phyloP scores from a whole-genome alignment of 2,888 invertebrate genomes.

The Sericinus montela region DNA sequence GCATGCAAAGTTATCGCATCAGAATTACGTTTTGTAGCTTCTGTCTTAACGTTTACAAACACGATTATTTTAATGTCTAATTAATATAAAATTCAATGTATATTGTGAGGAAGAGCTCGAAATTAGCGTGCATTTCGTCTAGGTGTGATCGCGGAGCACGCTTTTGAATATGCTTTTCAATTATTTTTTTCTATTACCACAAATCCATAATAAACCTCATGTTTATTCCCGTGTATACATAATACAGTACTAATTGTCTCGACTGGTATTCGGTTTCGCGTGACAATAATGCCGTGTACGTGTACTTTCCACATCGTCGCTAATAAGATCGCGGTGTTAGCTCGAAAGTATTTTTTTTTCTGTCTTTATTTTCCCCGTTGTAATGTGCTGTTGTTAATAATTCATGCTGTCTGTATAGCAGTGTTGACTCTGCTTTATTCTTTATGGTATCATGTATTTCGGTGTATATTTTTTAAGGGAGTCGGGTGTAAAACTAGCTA shows the following conservation, averaged over 20 bases:
- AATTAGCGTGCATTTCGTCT: background rate
- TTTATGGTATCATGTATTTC: background rate
- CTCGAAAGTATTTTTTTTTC: conserved; percentile 66
- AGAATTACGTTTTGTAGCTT: too few species aligned
- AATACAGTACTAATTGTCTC: conserved; percentile 42
- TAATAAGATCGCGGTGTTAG: conserved; percentile 42
- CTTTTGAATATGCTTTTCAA: background rate
- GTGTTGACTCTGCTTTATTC: conserved; percentile 8
- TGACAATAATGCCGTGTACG: conserved; percentile 36
- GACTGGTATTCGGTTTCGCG: conserved; percentile 47
- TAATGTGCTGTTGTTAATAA: conserved; percentile 38
- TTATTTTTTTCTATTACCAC: background rate
- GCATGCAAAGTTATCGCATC: too few species aligned
- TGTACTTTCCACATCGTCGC: conserved; percentile 61
- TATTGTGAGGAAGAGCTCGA: background rate
- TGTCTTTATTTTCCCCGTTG: conserved; percentile 58
- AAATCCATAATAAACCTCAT: conserved; percentile 21
- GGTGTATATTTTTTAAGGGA: too few species aligned
- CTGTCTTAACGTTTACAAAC: too few species aligned
- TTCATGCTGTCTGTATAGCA: conserved; percentile 5
- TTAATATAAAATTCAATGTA: background rate
- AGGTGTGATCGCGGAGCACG: background rate
- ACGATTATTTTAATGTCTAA: too few species aligned
- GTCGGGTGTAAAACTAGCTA: too few species aligned
- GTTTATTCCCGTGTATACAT: conserved; percentile 40